phyloP scores from a whole-genome alignment of 2,888 invertebrate species.

The Muscina levida region DNA sequence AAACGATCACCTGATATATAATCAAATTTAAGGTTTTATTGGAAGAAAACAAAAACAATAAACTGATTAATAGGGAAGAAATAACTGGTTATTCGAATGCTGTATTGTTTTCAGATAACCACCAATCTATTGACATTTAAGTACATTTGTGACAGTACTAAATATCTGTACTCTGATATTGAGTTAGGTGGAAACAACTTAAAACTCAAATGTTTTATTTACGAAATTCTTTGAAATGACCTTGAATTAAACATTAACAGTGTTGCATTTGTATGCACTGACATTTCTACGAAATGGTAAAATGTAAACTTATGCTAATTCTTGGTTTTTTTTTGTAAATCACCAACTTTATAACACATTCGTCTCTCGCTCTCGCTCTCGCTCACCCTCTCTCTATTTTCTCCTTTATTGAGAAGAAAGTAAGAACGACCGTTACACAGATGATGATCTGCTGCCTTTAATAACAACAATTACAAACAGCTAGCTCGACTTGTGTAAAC shows the following conservation, averaged over 20 bases:
- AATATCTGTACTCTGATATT: background rate
- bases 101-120: constrained; percentile 22
- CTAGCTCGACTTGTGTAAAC: background rate
- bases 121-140: constrained; percentile 24
- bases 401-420: constrained; percentile 15
- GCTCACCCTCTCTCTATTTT: background rate
- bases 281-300: no score
- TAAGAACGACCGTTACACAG: background rate
- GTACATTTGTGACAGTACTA: background rate
- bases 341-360: background rate
- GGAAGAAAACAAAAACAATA: constrained; percentile 2
- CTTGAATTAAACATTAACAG: constrained; percentile 11
- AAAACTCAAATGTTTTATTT: constrained; percentile 7
- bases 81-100: background rate
- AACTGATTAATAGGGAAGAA: constrained; percentile 16
- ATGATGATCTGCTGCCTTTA: no score
- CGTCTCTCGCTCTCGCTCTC: background rate
- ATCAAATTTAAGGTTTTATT: background rate
- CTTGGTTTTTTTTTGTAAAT: background rate
- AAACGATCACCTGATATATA: no score
- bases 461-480: no score
- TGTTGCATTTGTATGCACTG: no score
- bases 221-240: constrained; percentile 28
- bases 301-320: background rate
- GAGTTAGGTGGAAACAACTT: background rate